Evolutionary conservation across 2,888 invertebrate genomes (phyloP), one percentile per base, ranked within the genome.

Genomic region (Ectemnius lituratus): DNA sequence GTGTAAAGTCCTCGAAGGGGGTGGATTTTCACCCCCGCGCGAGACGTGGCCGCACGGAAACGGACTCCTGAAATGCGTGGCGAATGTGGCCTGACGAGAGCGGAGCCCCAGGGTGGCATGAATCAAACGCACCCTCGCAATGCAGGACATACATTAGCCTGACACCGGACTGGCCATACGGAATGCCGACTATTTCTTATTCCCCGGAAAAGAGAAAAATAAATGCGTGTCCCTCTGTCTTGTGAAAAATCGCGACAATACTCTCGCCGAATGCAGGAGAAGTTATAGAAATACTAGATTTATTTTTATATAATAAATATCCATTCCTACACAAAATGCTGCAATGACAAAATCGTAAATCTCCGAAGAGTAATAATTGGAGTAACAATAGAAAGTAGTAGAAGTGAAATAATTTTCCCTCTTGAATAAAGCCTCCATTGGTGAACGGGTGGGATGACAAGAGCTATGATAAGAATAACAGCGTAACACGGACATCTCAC

Each of bases 1-100:
- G 80, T 89, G 90, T 90, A 90, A 89, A 90, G 82, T 88, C 85
- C 81, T 75, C 75, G 37, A 37, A 37, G 75, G 67, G 78, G 76
- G 73, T 80, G 81, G 84, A 85, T 87, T 86, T 84, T 85, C 79
- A 76, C 37, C 37, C 37, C 37, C 37, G 37, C 37, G 37, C 8
- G 37, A 37, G 37, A 37, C 45, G 45, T 27, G 64, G 16, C 52
- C 28, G 49, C 47, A 60, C 13, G 57, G 28, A 63, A 63, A 75
- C 74, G 79, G 62, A 75, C 71, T 68, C 81, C 75, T 84, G 86
- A 88, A 86, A 87, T 80, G 85, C 88, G 88, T 88, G 79, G 81
- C 86, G 85, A 87, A 88, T 88, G 67, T 70, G 75, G 70, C 58
- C 70, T 77, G 75, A 77, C 80, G 85, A 70, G 76, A 37, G 37